Evolutionary conservation across 2,113 vertebrate genomes (phyloP), one percentile per base, ranked within the genome.

Genomic region (Puntigrus tetrazona): DNA sequence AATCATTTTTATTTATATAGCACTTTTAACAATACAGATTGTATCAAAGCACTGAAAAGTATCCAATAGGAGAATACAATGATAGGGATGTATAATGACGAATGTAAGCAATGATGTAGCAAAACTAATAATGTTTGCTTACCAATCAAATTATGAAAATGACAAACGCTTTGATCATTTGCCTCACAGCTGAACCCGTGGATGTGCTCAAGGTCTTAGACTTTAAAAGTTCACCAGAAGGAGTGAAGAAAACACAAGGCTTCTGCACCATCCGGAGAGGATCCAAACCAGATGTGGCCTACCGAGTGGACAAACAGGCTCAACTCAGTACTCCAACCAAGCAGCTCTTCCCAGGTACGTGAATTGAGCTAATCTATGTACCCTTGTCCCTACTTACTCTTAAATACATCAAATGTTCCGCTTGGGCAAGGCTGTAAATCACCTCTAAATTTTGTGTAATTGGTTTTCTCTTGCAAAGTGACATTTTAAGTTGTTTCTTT

Each of bases 131-230:
- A 25, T 29, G 13, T 78, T 79, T 79, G 55, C 3, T 61, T 14
- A 78, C n/a, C 11, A 25, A 8, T 78, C 22, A 27, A 38, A 41
- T 78, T 16, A n/a, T 5, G 22, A 78, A 41, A 41, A 57, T 18
- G n/a, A 69, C 50, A 81, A 63, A 65, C 10, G 3, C 69, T 31
- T 47, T 84, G 29, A 55, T 38, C 16, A 63, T 77, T 22, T 72
- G 90, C 41, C 91, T 93, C 89, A 86, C 94, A 99, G 98, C 96
- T 91, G 95, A 96, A 89, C 96, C 96, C 0, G 94, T 98, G 88
- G 97, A 99, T 91, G 95, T 99, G 87, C 93, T 99, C 87, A 98
- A 97, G 95, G 95, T 93, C 88, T 93, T 99, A 93, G 96, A 98
- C 93, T 98, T 99, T 93, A 93, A 97, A 91, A 97, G 92, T 88